Conservation (phyloP, 2,797 vertebrate genomes). For the Acanthurus tractus region DNA sequence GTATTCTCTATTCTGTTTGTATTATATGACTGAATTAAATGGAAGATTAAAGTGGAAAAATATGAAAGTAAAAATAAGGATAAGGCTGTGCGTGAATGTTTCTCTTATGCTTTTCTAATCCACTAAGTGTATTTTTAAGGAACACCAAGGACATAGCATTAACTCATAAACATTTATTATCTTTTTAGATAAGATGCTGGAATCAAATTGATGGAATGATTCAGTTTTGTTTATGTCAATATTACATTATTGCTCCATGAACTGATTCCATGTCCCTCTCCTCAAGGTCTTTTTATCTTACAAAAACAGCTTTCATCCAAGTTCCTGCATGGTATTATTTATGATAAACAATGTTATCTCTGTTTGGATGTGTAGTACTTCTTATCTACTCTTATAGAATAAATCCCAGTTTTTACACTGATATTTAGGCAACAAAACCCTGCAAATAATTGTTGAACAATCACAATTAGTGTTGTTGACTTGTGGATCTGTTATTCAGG, state of each 20-base stretch:
- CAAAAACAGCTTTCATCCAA: constrained; percentile 57
- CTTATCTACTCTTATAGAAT: constrained; percentile 30
- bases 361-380: constrained; percentile 12
- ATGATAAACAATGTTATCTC: constrained; percentile 58
- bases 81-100: neutral
- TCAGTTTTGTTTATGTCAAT: constrained; percentile 61
- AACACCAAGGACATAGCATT: constrained; percentile 60
- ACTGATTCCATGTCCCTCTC: constrained; percentile 44
- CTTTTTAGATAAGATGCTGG: constrained; percentile 60
- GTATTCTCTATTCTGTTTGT: constrained; percentile 11
- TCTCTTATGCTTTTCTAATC: constrained; percentile 49
- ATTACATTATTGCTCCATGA: constrained; percentile 72
- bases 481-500: constrained; percentile 70
- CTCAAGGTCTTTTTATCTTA: constrained; percentile 70
- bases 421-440: constrained; percentile 12
- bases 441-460: constrained; percentile 45
- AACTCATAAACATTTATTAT: constrained; percentile 70
- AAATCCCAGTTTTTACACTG: constrained; percentile 17
- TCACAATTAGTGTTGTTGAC: constrained; percentile 66
- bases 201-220: constrained; percentile 56
- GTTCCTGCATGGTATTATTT: constrained; percentile 52
- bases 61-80: constrained; percentile 30
- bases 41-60: constrained; percentile 13
- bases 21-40: neutral
- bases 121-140: constrained; percentile 71